These are phyloP conservation scores for Neocrepidodera transversa DNA, from an alignment of 2,888 invertebrate species.

Conservation along the genomic window DNA sequence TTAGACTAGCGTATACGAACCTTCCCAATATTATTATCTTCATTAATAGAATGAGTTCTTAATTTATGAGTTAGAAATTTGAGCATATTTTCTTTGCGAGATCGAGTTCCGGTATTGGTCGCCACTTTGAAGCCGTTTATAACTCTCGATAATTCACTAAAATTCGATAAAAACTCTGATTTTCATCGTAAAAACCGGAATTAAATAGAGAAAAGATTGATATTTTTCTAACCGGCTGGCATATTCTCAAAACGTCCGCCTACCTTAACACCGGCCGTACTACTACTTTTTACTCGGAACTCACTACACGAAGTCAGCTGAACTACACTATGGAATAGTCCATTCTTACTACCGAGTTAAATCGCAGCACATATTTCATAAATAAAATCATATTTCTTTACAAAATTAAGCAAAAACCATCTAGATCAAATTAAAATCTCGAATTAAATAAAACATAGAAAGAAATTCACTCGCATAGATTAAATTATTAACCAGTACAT, in stretches of 20 bases:
- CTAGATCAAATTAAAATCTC: too few species aligned
- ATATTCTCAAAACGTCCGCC: constrained; percentile 41
- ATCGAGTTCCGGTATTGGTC: constrained; percentile 57
- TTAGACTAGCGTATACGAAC: constrained; percentile 63
- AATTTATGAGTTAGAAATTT: constrained; percentile 86
- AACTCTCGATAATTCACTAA: constrained; percentile 26
- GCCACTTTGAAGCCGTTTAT: constrained; percentile 53
- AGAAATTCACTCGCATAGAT: too few species aligned
- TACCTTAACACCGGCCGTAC: constrained; percentile 55
- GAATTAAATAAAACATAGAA: too few species aligned
- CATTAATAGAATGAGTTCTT: constrained; percentile 85
- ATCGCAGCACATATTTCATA: neutral
- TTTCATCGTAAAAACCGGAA: constrained; percentile 43
- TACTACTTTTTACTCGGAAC: constrained; percentile 59
- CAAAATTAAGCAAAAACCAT: too few species aligned
- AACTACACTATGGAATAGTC: constrained; percentile 61
- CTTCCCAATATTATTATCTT: constrained; percentile 79
- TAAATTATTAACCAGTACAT: too few species aligned
- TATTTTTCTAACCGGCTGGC: constrained; percentile 44
- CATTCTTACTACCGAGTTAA: constrained; percentile 52
- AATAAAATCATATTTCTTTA: too few species aligned
- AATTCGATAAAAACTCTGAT: constrained; percentile 35
- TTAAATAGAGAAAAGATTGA: constrained; percentile 5
- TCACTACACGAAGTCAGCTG: constrained; percentile 59
- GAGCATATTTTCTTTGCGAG: constrained; percentile 75